Base-by-base conservation (phyloP, 2,113 vertebrate species). In the Forbesichthys papilliferus region DNA sequence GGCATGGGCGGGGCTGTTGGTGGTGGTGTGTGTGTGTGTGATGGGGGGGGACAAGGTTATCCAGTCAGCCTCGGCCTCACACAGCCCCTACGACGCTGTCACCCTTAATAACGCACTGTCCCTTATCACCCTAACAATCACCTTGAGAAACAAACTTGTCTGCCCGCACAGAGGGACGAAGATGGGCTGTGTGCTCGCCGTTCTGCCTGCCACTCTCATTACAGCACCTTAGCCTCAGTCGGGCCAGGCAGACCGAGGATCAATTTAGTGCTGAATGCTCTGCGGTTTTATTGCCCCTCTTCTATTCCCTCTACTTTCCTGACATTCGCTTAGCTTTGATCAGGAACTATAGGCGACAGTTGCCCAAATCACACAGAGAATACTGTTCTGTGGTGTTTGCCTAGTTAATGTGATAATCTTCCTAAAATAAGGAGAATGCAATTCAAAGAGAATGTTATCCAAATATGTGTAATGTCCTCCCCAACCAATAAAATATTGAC, bases 51-150 rank as follows among this genome's bases (percentile, higher is more conserved):
- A 86, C 90, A 92, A 91, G 91, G 91, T 92, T 90, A 92, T 88
- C 86, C 89, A 88, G 85, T 87, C 89, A 86, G 86, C 82, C 84
- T 61, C 76, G 82, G 85, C 85, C 79, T 84, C 87, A 83, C 87
- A 83, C 84, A 81, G 87, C 88, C 87, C 86, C 90, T 85, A 80
- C 20, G 20, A 20, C 12, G 84, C 91, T 91, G 91, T 93, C 91
- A 90, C 88, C 91, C 86, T 87, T 92, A 89, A 91, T 92, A 92
- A 89, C 81, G 84, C 73, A 78, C 78, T 80, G 90, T 90, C 90
- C 87, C 90, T 91, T 89, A 92, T 93, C 91, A 91, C 88, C 60
- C 78, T 81, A 88, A 91, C 90, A 87, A 92, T 92, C 90, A 91
- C 88, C 91, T 91, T 88, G 89, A 92, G 91, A 91, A 92, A 90